Evolutionary conservation across 2,797 vertebrate genomes (phyloP), one percentile per base, ranked within the genome.

Genomic region (Neosilurus mollespiculum): DNA sequence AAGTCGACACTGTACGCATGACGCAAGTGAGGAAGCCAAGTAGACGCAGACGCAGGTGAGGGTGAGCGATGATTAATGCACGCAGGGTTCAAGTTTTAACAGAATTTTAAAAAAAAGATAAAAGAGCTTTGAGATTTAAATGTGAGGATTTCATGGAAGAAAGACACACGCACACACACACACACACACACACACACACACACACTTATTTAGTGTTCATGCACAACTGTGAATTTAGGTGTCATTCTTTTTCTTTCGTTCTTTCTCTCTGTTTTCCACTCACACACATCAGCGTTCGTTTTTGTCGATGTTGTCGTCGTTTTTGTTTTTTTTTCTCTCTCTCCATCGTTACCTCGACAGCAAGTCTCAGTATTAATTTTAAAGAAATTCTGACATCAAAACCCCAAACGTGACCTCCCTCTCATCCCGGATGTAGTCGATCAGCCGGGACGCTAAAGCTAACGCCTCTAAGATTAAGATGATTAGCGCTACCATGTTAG

Each of bases 301-400:
- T 43, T 82, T 65, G 61, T 75, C 15, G 20, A 15, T 75, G 59
- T 82, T 65, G 61, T 75, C n/a, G 9, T 80, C 22, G 82, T 26
- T 58, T 80, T 69, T 51, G 15, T 15, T 34, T 83, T 73, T 43
- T 4, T 43, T 43, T 4, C 43, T 43, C 43, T 86, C 85, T 94
- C 93, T 93, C 94, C 91, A 91, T 94, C 92, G 95, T 97, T 98
- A 96, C 96, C 94, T 96, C 95, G 94, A 94, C 96, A 95, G 94
- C 94, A 93, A 94, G 95, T 96, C 96, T 97, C 97, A 99, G 98
- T 99, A 98, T 99, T 99, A 99, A 96, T 94, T 94, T 94, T 96
- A 94, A 81, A 81, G 67, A 1, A 26, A 34, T 64, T 80, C 62
- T 80, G 64, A 6, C 64, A 20, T 22, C 11, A 78, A 65, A 10